Percentiles rank a stretch among this genome's conserved stretches.
These are phyloP conservation scores for Deroplatys truncata DNA, from an alignment of 2,888 invertebrate species.

Conservation along the genomic window DNA sequence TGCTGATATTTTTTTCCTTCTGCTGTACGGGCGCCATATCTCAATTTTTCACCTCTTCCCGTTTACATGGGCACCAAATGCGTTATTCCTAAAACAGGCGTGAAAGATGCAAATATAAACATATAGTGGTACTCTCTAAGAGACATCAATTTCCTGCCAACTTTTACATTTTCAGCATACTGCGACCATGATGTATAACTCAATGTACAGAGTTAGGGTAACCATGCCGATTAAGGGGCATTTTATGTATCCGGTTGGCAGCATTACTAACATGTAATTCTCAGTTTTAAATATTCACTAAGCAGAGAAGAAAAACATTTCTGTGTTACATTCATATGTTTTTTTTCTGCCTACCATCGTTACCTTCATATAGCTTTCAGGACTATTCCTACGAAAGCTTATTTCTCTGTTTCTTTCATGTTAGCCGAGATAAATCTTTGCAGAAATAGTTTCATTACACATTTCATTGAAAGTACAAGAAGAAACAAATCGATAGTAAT, in stretches of 20 bases:
- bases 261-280: background rate
- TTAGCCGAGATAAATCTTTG: too few species aligned
- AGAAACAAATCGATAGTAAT: too few species aligned
- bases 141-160: conserved; percentile 11
- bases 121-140: background rate
- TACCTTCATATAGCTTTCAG: too few species aligned
- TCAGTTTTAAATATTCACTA: background rate
- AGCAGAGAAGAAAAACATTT: background rate
- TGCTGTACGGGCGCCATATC: background rate
- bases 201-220: background rate
- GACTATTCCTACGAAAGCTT: too few species aligned
- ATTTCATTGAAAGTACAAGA: too few species aligned
- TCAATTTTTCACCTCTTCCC: background rate
- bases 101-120: conserved; percentile 2
- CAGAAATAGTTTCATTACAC: too few species aligned
- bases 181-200: background rate
- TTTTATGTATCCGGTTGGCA: background rate
- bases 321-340: too few species aligned
- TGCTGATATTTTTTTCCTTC: background rate
- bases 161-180: background rate
- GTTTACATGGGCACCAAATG: background rate
- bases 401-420: too few species aligned
- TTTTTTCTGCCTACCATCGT: too few species aligned
- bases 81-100: background rate
- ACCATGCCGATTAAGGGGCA: background rate